Evolutionary conservation across 2,888 invertebrate species (phyloP).

Genomic region (Nasonia oneida): DNA sequence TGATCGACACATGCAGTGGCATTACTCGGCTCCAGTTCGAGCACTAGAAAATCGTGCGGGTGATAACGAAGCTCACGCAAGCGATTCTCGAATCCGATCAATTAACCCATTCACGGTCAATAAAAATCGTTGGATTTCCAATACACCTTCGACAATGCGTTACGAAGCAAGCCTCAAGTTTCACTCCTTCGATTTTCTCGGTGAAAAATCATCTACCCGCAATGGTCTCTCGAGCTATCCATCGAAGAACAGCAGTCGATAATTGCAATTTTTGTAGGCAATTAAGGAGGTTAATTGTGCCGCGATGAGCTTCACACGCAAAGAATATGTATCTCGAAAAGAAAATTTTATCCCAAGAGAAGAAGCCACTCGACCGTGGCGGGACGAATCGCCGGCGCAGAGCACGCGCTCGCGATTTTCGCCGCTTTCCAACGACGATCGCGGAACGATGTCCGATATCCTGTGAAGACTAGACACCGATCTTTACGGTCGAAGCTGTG

Average conservation of each 20-base stretch:
- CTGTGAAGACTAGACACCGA: background rate
- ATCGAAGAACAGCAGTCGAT: conserved; percentile 9
- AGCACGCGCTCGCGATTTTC: conserved; percentile 29
- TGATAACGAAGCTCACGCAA: background rate
- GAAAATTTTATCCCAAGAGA: conserved; percentile 18
- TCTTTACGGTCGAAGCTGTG: background rate
- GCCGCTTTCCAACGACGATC: conserved; percentile 43
- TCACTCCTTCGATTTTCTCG: conserved; percentile 1
- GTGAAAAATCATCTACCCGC: conserved; percentile 1
- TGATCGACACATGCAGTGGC: background rate
- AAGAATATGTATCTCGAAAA: conserved; percentile 15
- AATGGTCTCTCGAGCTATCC: background rate
- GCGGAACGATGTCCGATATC: too few relatives aligned
- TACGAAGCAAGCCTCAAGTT: background rate
- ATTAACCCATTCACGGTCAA: conserved; percentile 21
- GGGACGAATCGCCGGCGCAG: conserved; percentile 32
- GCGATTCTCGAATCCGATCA: background rate
- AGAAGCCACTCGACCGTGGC: conserved; percentile 31
- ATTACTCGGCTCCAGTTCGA: background rate
- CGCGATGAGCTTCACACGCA: conserved; percentile 7
- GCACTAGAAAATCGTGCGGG: background rate
- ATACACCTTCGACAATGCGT: background rate
- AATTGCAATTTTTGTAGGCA: conserved; percentile 29
- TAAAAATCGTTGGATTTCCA: conserved; percentile 12
- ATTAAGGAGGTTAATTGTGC: conserved; percentile 50